A percentile compares a stretch with the other conserved stretches of the same genome.
phyloP scores from a whole-genome alignment of 2,888 invertebrate genomes.

The Cephus pygmeus region DNA sequence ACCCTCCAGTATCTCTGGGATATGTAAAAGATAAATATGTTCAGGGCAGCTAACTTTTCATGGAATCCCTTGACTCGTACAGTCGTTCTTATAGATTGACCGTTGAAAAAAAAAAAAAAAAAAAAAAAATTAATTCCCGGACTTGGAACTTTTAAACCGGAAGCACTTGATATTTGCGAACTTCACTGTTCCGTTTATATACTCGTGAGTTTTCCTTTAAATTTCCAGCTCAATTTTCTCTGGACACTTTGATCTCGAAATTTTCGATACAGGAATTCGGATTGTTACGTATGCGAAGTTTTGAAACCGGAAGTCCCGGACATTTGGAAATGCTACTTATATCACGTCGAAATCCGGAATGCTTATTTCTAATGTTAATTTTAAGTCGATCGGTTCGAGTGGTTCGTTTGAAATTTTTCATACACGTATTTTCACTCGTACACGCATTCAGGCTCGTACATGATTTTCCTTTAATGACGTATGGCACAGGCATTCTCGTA shows the following conservation, averaged over 20 bases:
- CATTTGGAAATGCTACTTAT: no score
- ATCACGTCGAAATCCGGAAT: no score
- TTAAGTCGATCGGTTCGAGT: not conserved
- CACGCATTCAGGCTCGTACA: no score
- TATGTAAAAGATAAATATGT: constrained; percentile 45
- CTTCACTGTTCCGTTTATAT: no score
- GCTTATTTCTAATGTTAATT: no score
- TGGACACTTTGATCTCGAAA: no score
- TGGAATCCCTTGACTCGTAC: not conserved
- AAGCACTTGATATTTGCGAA: not conserved
- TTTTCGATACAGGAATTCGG: no score
- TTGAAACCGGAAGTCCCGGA: no score
- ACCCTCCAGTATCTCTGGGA: constrained; percentile 12
- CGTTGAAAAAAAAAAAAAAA: not conserved
- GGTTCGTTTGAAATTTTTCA: not conserved
- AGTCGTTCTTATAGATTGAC: not conserved
- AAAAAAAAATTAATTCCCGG: not conserved
- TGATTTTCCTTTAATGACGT: not conserved
- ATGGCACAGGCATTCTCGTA: not conserved
- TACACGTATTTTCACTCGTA: no score
- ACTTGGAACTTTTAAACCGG: not conserved
- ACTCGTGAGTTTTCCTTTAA: no score
- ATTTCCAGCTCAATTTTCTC: no score
- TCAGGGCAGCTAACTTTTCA: not conserved
- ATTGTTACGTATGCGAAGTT: no score